Conservation (phyloP, 2,888 invertebrate genomes). For the Lycaena phlaeas region DNA sequence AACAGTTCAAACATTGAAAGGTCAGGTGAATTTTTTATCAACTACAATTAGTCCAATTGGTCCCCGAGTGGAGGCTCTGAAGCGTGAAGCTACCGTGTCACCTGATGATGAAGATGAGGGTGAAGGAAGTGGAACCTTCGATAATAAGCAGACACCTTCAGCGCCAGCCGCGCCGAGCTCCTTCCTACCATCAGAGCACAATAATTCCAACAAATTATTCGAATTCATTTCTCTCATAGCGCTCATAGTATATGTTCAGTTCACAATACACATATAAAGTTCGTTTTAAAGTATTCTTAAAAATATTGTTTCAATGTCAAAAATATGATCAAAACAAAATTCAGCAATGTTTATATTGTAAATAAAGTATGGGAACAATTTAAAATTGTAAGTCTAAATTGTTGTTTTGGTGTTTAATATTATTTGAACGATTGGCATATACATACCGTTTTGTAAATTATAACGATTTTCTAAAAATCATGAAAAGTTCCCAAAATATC, state of each 20-base stretch:
- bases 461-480: too few species aligned
- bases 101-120: slow-evolving; percentile 60
- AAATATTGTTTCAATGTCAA: background rate
- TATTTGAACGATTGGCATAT: background rate
- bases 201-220: slow-evolving; percentile 25
- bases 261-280: too few species aligned
- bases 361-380: slow-evolving; percentile 4
- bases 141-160: slow-evolving; percentile 40
- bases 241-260: background rate
- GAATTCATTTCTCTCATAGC: slow-evolving; percentile 9
- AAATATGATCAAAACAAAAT: background rate
- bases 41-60: slow-evolving; percentile 1
- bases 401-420: too few species aligned
- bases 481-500: too few species aligned
- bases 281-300: slow-evolving; percentile 1
- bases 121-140: slow-evolving; percentile 54
- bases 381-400: slow-evolving; percentile 29
- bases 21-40: background rate
- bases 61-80: slow-evolving; percentile 48
- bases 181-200: slow-evolving; percentile 48
- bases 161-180: slow-evolving; percentile 59
- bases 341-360: background rate
- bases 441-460: background rate
- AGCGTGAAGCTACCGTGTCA: slow-evolving; percentile 47
- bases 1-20: slow-evolving; percentile 20